Evolutionary conservation across 2,888 invertebrate species (phyloP).

Genomic region (Heterodera filipjevi): DNA sequence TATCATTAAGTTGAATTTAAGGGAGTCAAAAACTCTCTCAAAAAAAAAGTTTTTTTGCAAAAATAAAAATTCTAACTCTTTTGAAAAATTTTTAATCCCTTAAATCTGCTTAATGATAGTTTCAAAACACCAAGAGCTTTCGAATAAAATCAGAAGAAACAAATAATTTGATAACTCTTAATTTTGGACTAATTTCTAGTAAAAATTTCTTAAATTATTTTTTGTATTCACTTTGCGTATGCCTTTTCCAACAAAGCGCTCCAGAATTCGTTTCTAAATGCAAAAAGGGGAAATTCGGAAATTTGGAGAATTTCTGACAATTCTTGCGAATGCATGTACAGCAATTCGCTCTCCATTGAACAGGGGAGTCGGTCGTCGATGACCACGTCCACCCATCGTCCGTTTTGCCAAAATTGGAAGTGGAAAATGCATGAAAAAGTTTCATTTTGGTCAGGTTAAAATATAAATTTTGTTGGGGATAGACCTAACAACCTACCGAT

Average conservation of each 20-base stretch:
- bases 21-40: background rate
- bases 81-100: too few species aligned
- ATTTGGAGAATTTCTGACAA: conserved; percentile 69
- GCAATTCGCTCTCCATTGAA: conserved; percentile 74
- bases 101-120: too few species aligned
- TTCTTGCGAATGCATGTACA: conserved; percentile 83
- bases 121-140: too few species aligned
- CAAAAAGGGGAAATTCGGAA: conserved; percentile 28
- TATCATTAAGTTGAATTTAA: too few species aligned
- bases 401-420: conserved; percentile 78
- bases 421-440: conserved; percentile 65
- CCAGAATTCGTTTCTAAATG: conserved; percentile 76
- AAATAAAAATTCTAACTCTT: too few species aligned
- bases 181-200: too few species aligned
- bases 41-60: too few species aligned
- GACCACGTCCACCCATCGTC: conserved; percentile 78
- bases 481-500: too few species aligned
- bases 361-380: conserved; percentile 91
- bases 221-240: conserved; percentile 77
- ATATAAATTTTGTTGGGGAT: too few species aligned
- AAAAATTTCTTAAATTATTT: background rate
- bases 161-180: too few species aligned
- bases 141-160: too few species aligned
- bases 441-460: too few species aligned
- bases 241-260: conserved; percentile 92